These are phyloP conservation scores for Myxocyprinus asiaticus DNA, from an alignment of 2,113 vertebrate species.

Conservation along the genomic window DNA sequence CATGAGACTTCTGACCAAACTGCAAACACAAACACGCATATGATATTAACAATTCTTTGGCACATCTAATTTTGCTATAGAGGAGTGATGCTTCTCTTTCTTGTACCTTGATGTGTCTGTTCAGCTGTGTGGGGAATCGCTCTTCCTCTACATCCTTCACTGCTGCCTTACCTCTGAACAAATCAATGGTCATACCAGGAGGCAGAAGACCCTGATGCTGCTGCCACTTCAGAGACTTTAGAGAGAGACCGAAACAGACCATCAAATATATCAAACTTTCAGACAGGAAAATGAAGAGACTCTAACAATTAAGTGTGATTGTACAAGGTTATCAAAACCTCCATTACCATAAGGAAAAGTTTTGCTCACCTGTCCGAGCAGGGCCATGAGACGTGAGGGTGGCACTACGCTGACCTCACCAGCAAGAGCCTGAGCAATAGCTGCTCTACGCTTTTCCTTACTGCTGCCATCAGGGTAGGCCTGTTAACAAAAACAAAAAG, in stretches of 20 bases:
- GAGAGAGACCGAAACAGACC: constrained; percentile 7
- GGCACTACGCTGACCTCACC: constrained; percentile 98
- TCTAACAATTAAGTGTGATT: too few relatives aligned
- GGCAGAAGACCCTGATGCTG: constrained; percentile 96
- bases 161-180: constrained; percentile 97
- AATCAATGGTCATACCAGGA: constrained; percentile 97
- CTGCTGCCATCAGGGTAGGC: constrained; percentile 68
- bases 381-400: constrained; percentile 95
- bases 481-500: too few relatives aligned
- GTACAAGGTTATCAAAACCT: too few relatives aligned
- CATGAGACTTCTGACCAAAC: constrained; percentile 98
- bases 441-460: constrained; percentile 94
- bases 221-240: constrained; percentile 95
- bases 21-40: constrained; percentile 57
- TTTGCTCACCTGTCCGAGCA: constrained; percentile 87
- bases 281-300: too few relatives aligned
- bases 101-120: constrained; percentile 92
- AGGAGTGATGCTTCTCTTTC: neutral
- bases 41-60: too few relatives aligned
- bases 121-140: constrained; percentile 94
- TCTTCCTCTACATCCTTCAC: constrained; percentile 98
- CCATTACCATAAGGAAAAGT: neutral
- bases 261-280: neutral
- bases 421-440: constrained; percentile 94
- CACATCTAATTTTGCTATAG: neutral